phyloP scores from a whole-genome alignment of 1,140 invertebrate genomes.

The Catajapyx aquilonaris region DNA sequence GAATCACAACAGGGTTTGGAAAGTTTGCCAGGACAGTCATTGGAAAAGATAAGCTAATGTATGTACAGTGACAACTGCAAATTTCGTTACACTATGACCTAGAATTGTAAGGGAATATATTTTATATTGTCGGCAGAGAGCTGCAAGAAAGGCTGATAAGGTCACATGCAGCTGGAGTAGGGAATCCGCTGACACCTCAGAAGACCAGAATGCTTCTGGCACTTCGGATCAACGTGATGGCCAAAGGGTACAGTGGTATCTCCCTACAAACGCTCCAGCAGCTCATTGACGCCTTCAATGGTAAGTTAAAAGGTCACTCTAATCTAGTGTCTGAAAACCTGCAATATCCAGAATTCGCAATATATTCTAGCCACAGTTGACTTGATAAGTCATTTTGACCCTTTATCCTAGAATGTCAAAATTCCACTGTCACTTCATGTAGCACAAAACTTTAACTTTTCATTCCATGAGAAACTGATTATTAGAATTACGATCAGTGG shows the following conservation, averaged over 20 bases:
- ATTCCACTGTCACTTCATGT: no score
- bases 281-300: conserved; percentile 47
- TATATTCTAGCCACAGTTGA: no score
- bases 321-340: no score
- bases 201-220: conserved; percentile 45
- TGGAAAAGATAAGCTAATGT: conserved; percentile 34
- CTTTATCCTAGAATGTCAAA: no score
- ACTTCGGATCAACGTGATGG: conserved; percentile 45
- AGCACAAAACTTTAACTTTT: no score
- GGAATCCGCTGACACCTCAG: conserved; percentile 35
- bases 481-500: no score
- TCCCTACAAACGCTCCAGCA: conserved; percentile 35
- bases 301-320: conserved; percentile 20
- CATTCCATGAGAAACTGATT: no score
- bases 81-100: background rate
- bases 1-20: conserved; percentile 56
- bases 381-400: no score
- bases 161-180: conserved; percentile 48
- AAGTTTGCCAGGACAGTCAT: conserved; percentile 44
- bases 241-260: conserved; percentile 52
- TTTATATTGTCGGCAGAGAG: no score
- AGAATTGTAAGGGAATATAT: conserved; percentile 1
- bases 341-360: no score
- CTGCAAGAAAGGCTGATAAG: conserved; percentile 48
- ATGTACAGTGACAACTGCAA: conserved; percentile 12